Conservation (phyloP, 1,140 invertebrate species). For the Drosophila pseudoobscura region DNA sequence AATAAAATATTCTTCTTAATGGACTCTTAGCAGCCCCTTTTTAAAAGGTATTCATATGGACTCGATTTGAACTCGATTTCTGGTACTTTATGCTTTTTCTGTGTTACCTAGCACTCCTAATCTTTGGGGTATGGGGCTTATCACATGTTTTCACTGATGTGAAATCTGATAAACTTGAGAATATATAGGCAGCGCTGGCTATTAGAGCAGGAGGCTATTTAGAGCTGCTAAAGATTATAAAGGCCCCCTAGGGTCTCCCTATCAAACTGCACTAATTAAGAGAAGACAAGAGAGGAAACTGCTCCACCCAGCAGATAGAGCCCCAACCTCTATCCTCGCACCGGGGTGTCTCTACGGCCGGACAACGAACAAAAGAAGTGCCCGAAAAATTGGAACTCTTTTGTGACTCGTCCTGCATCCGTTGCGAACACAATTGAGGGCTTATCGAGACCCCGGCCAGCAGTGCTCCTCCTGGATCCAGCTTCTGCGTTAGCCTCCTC, state of each 20-base stretch:
- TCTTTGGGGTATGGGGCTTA: conserved; percentile 34
- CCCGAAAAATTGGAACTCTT: conserved; percentile 29
- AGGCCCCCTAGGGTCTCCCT: conserved; percentile 25
- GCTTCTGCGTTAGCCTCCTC: neutral
- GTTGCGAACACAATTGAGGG: conserved; percentile 45
- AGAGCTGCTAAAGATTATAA: conserved; percentile 25
- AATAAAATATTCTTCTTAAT: too few relatives aligned
- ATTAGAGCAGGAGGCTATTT: conserved; percentile 13
- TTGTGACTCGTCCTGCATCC: conserved; percentile 38
- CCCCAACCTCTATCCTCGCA: conserved; percentile 6
- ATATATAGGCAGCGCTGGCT: conserved; percentile 23
- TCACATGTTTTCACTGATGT: conserved; percentile 32
- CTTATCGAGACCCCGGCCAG: conserved; percentile 49
- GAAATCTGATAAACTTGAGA: conserved; percentile 49
- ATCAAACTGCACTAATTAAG: conserved; percentile 38
- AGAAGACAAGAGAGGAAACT: neutral
- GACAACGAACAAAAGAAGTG: conserved; percentile 30
- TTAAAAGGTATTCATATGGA: too few relatives aligned
- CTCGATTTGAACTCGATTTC: too few relatives aligned
- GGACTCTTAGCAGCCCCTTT: too few relatives aligned
- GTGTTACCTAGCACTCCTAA: conserved; percentile 26
- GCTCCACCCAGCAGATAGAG: conserved; percentile 7
- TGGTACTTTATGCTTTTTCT: too few relatives aligned
- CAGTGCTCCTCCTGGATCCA: conserved; percentile 11
- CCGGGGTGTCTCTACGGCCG: conserved; percentile 1